These are phyloP conservation scores for Drosophila ezoana DNA, from an alignment of 2,888 invertebrate species.

Conservation along the genomic window DNA sequence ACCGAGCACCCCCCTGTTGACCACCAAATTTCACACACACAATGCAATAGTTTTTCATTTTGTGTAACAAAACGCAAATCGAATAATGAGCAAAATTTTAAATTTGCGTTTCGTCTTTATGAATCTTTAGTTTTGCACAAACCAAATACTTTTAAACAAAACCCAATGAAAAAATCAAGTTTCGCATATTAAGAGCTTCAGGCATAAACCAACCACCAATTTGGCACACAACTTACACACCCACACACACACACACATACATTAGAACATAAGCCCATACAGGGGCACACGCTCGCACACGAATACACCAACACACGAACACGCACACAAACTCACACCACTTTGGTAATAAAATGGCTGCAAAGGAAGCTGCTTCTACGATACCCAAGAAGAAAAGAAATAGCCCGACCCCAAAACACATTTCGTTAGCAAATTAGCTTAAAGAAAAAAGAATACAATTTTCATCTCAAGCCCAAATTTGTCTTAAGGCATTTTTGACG, in stretches of 20 bases:
- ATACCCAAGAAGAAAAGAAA: constrained; percentile 82
- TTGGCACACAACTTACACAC: constrained; percentile 57
- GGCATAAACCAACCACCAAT: constrained; percentile 72
- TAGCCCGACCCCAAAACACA: constrained; percentile 64
- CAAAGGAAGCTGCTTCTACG: constrained; percentile 81
- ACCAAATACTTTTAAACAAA: constrained; percentile 40
- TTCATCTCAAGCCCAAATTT: constrained; percentile 17
- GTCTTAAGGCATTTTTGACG: constrained; percentile 58
- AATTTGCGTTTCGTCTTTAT: constrained; percentile 69
- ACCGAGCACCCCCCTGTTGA: constrained; percentile 42
- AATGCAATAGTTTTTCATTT: constrained; percentile 83
- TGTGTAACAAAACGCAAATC: constrained; percentile 73
- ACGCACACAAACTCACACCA: constrained; percentile 54
- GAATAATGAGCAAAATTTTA: constrained; percentile 57
- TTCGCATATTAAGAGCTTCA: constrained; percentile 62
- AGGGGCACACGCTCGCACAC: constrained; percentile 57
- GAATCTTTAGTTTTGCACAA: constrained; percentile 60
- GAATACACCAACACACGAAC: constrained; percentile 27
- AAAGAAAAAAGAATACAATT: constrained; percentile 12
- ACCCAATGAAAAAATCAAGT: constrained; percentile 54
- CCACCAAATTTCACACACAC: constrained; percentile 69
- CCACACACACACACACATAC: constrained; percentile 56
- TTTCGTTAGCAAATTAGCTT: constrained; percentile 21
- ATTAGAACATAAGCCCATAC: constrained; percentile 43
- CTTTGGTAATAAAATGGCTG: constrained; percentile 78